phyloP scores from a whole-genome alignment of 2,113 vertebrate genomes.

The Oncorhynchus tshawytscha region DNA sequence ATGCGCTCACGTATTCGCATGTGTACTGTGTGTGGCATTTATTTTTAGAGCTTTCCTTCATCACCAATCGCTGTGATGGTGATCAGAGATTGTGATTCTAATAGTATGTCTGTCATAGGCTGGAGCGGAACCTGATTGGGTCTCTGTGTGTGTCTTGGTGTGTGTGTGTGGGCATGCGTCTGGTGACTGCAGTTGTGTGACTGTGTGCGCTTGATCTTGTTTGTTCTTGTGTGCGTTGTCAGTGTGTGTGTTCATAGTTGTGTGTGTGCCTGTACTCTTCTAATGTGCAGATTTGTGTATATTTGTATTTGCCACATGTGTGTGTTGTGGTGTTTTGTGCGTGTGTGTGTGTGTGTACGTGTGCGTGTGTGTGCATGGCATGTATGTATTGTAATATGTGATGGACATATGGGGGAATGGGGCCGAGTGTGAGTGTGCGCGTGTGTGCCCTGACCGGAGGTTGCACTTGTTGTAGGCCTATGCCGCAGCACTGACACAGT shows the following conservation, averaged over 20 bases:
- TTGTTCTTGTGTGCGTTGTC: not conserved
- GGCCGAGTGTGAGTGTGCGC: not conserved
- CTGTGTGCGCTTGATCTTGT: slow-evolving; percentile 12
- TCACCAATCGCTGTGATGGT: not conserved
- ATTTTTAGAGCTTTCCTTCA: not conserved
- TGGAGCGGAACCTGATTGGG: slow-evolving; percentile 1
- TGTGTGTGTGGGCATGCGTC: slow-evolving; percentile 42
- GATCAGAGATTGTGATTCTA: slow-evolving; percentile 5
- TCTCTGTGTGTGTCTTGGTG: slow-evolving; percentile 13
- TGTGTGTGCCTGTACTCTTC: not conserved
- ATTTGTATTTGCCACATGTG: slow-evolving; percentile 1
- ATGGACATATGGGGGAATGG: not conserved
- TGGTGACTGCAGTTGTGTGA: slow-evolving; percentile 18
- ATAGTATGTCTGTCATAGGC: slow-evolving; percentile 25
- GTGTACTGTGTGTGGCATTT: not conserved
- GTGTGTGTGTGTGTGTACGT: not conserved
- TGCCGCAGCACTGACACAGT: not conserved
- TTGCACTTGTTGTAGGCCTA: not conserved
- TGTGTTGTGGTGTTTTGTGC: not conserved
- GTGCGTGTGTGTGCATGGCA: not conserved
- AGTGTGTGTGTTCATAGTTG: not conserved
- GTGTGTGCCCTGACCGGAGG: not conserved
- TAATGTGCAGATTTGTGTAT: slow-evolving; percentile 14
- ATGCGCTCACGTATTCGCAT: not conserved
- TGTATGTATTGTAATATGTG: not conserved